Conservation (phyloP, 2,113 vertebrate species). For the Tachysurus fulvidraco region DNA sequence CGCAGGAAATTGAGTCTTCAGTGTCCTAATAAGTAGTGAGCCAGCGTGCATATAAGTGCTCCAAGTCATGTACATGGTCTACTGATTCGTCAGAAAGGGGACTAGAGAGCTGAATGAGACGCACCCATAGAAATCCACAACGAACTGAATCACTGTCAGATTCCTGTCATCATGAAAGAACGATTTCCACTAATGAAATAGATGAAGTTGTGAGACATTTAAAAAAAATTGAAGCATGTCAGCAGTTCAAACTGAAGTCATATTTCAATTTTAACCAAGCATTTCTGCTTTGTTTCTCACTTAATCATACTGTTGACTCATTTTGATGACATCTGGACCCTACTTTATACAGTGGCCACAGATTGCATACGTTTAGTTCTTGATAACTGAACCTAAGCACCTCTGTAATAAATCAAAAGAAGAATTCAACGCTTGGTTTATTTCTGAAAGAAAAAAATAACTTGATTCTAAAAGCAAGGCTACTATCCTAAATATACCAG, state of each 20-base stretch:
- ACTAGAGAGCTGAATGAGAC: no score
- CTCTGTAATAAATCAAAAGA: neutral
- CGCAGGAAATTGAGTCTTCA: no score
- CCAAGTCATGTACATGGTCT: no score
- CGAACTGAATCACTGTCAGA: neutral
- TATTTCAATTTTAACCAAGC: neutral
- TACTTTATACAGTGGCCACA: neutral
- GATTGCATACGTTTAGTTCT: neutral
- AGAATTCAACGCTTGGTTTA: neutral
- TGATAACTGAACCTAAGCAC: neutral
- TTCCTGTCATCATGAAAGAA: neutral
- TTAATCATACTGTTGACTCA: no score
- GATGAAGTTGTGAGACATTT: neutral
- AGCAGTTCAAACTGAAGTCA: neutral
- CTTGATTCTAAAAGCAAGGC: slow-evolving; percentile 16
- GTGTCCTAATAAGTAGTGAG: no score
- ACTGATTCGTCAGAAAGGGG: no score
- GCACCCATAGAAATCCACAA: neutral
- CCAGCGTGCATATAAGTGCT: no score
- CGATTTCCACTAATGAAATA: neutral
- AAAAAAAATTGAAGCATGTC: neutral
- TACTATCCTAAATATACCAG: slow-evolving; percentile 32
- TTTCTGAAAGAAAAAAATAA: neutral
- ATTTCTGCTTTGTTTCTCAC: neutral
- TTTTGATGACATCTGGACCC: neutral